Evolutionary conservation across 2,888 invertebrate species (phyloP), one percentile per base, ranked within the genome.

Genomic region (Lysandra bellargus): DNA sequence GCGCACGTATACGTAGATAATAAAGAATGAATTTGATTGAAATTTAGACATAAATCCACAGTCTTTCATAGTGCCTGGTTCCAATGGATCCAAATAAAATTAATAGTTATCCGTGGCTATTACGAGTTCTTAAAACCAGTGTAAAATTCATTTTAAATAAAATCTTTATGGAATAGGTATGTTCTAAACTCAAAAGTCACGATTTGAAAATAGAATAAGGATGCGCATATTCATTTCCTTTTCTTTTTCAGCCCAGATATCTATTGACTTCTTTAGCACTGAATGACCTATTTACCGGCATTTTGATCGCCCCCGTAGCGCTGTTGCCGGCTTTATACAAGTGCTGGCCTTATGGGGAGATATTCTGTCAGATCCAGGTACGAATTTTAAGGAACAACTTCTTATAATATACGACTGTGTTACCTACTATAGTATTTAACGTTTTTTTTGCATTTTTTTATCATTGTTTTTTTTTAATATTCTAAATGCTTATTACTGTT

Each of bases 341-440:
- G 90, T 98, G 98, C 90, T 98, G 98, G 98, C 98, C 98, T 60
- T 98, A 97, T 93, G 98, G 98, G 79, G 98, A 98, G 92, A 96
- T 98, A 87, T 97, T 98, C 90, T 98, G 98, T 91, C 98, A 98
- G 92, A 98, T 98, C 89, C 98, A 98, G 97, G 98, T 98, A 92
- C 57, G 72, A 64, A 78, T 64, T 79, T 37, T 44, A 6, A 44
- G 0, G 44, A 44, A 44, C 44, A 44, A 44, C 2, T 44, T 44
- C 9, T 40, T 0, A 40, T 40, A 40, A 5, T 40, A 40, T 40
- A 40, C 5, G 40, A 40, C 4, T 40, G 40, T 40, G 4, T 40
- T 37, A 40, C 40, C 5, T 37, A 40, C 40, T 40, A 40, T 40
- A 40, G 0, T 40, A 40, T 40, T 40, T 40, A 40, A 4, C 5